Conservation (phyloP, 2,888 invertebrate species). For the Dryobota labecula region DNA sequence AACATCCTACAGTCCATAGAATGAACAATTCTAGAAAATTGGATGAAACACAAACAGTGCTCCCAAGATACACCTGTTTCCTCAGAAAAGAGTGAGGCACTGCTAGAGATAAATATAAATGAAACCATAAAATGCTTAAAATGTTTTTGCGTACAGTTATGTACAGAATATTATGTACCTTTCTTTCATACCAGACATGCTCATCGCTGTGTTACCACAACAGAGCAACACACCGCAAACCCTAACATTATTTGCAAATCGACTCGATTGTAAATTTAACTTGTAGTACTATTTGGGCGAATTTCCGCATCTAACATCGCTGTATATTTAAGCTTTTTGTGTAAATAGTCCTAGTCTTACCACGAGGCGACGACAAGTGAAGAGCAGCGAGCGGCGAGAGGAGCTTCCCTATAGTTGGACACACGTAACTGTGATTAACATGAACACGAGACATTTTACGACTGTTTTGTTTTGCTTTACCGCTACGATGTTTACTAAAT, state of each 20-base stretch:
- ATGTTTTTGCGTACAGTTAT: constrained; percentile 45
- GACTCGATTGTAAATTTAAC: constrained; percentile 84
- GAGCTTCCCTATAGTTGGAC: constrained; percentile 74
- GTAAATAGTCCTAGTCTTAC: constrained; percentile 86
- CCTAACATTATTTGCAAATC: constrained; percentile 69
- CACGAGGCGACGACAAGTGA: constrained; percentile 72
- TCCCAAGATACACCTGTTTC: not conserved
- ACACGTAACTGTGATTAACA: constrained; percentile 90
- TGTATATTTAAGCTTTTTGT: constrained; percentile 90
- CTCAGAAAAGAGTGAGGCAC: not conserved
- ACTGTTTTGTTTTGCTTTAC: constrained; percentile 90
- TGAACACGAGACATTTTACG: constrained; percentile 85
- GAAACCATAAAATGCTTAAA: not conserved
- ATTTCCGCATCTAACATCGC: constrained; percentile 89
- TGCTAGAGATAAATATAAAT: not conserved
- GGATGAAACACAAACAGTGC: not conserved
- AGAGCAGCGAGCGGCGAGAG: constrained; percentile 75
- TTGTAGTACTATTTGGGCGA: constrained; percentile 86
- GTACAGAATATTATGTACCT: constrained; percentile 47
- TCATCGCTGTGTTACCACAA: constrained; percentile 53
- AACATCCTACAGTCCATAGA: too few relatives aligned
- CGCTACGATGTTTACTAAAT: constrained; percentile 90
- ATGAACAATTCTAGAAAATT: not conserved
- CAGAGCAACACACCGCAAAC: constrained; percentile 48
- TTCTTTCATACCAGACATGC: constrained; percentile 49